A percentile compares a stretch with the other conserved stretches of the same genome.
phyloP scores from a whole-genome alignment of 2,113 vertebrate species.

The Odontesthes bonariensis region DNA sequence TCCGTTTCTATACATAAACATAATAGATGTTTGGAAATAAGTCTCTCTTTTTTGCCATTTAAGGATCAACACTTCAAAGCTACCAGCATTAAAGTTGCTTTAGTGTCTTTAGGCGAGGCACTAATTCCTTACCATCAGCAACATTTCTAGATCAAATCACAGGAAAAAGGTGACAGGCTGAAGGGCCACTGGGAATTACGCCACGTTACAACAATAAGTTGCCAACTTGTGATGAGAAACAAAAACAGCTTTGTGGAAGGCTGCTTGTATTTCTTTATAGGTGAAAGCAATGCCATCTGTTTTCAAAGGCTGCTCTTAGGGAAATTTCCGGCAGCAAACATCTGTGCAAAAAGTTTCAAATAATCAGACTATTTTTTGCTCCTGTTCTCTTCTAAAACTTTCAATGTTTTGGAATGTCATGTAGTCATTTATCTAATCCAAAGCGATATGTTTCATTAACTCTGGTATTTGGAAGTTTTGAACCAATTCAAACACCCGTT shows the following conservation, averaged over 20 bases:
- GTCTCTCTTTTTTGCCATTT: neutral
- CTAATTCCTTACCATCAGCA: neutral
- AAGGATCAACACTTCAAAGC: neutral
- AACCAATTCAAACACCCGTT: too few species aligned
- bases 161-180: constrained; percentile 1
- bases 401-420: neutral
- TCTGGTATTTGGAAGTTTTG: too few species aligned
- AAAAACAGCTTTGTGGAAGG: constrained; percentile 24
- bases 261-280: constrained; percentile 50
- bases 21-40: neutral
- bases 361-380: neutral
- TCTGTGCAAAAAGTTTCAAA: constrained; percentile 37
- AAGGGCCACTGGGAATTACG: neutral
- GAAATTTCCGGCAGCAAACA: constrained; percentile 8
- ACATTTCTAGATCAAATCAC: neutral
- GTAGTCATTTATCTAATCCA: neutral
- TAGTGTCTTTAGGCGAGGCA: neutral
- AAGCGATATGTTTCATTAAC: neutral
- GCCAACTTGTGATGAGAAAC: neutral
- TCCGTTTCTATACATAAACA: constrained; percentile 8
- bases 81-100: neutral
- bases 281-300: constrained; percentile 29
- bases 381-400: neutral
- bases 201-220: neutral
- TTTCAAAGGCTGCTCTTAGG: constrained; percentile 26